A percentile compares a stretch with the other conserved stretches of the same genome.
Evolutionary conservation across 2,113 vertebrate genomes (phyloP).

Genomic region (Catagonus wagneri): DNA sequence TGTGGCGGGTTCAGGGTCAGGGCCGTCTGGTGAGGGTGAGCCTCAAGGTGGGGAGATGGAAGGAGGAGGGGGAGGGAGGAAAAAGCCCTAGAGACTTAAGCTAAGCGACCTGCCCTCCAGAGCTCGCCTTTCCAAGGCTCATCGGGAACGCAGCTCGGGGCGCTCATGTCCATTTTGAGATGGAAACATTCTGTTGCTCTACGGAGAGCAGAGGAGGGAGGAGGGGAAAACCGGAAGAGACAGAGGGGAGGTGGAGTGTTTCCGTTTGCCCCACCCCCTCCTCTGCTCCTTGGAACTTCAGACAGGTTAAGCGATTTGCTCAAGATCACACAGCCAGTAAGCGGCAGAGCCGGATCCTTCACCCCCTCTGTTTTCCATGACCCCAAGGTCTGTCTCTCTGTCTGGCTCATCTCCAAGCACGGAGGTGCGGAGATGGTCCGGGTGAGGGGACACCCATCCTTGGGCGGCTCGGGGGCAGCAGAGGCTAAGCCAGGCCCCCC

Average conservation of each 20-base stretch:
- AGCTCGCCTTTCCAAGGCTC: not conserved
- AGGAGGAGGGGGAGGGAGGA: not conserved
- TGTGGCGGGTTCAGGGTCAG: not conserved
- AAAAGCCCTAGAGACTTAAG: accelerated
- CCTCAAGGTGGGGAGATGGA: not conserved
- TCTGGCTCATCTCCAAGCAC: not conserved
- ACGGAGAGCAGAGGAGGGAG: not conserved
- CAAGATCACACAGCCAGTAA: not conserved
- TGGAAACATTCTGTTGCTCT: accelerated
- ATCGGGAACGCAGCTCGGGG: not conserved
- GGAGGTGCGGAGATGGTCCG: not conserved
- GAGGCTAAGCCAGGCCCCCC: not conserved
- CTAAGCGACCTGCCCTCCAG: not conserved
- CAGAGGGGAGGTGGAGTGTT: not conserved
- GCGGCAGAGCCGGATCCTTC: not conserved
- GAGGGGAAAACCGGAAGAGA: not conserved
- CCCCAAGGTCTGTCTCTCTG: not conserved
- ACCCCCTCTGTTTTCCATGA: accelerated
- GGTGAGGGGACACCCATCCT: not conserved
- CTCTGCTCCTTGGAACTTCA: not conserved
- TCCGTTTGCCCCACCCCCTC: accelerated
- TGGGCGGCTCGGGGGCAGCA: not conserved
- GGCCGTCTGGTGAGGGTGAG: not conserved
- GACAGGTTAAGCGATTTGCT: not conserved
- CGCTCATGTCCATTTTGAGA: not conserved